Evolutionary conservation across 1,140 invertebrate genomes (phyloP).

Genomic region (Metaphire vulgaris): DNA sequence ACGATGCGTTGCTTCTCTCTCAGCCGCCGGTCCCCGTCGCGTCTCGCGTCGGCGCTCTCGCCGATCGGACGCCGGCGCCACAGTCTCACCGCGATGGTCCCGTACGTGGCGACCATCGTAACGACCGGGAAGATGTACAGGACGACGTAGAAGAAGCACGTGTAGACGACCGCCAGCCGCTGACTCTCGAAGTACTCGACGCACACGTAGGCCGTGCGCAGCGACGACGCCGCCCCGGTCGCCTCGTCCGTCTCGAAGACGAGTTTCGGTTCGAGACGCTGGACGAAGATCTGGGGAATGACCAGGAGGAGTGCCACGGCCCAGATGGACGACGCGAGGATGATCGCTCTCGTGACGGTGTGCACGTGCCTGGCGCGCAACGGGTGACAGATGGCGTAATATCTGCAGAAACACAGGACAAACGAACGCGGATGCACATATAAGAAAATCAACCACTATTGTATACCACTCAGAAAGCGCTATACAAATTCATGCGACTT

Average conservation of each 20-base stretch:
- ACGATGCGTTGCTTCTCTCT: conserved; percentile 26
- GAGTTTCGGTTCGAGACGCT: conserved; percentile 33
- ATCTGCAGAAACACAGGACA: no score
- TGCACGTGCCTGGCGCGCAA: conserved; percentile 33
- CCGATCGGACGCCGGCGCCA: conserved; percentile 39
- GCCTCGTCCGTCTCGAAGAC: conserved; percentile 55
- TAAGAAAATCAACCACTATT: no score
- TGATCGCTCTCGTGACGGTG: conserved; percentile 31
- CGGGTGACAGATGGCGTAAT: conserved; percentile 39
- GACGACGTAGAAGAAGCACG: conserved; percentile 50
- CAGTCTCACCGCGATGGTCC: conserved; percentile 35
- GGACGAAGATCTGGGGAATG: conserved; percentile 37
- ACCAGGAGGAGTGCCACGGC: conserved; percentile 33
- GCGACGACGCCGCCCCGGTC: conserved; percentile 64
- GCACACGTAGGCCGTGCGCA: conserved; percentile 62
- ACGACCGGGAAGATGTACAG: conserved; percentile 38
- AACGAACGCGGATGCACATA: no score
- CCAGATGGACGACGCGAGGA: conserved; percentile 36
- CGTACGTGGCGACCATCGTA: conserved; percentile 40
- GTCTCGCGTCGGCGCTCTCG: conserved; percentile 30
- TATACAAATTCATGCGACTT: no score
- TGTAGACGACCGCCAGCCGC: conserved; percentile 67
- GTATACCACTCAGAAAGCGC: no score
- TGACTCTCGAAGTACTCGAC: conserved; percentile 50
- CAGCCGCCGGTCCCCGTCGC: conserved; percentile 27